Conservation (phyloP, 2,888 invertebrate species). For the Lasioglossum malachurum region DNA sequence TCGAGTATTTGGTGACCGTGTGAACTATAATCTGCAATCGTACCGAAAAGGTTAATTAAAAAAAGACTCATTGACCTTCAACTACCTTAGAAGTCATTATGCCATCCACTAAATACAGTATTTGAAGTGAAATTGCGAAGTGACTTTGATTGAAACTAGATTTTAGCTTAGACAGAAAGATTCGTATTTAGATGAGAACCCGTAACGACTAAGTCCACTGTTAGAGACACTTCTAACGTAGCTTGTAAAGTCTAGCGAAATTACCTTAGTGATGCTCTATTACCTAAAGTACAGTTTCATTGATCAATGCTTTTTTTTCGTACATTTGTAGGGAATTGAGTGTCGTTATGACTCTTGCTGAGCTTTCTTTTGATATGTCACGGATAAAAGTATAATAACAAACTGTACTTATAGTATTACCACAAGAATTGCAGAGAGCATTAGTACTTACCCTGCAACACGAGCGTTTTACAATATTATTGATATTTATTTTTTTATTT, state of each 20-base stretch:
- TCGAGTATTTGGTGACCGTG: background rate
- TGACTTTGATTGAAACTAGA: slow-evolving; percentile 69
- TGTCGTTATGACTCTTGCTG: slow-evolving; percentile 32
- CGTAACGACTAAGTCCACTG: slow-evolving; percentile 67
- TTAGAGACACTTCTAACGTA: slow-evolving; percentile 73
- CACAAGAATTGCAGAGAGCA: slow-evolving; percentile 41
- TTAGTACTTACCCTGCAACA: slow-evolving; percentile 50
- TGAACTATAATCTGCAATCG: slow-evolving; percentile 1
- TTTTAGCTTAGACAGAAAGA: slow-evolving; percentile 64
- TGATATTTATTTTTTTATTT: slow-evolving; percentile 63
- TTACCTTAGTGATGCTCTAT: slow-evolving; percentile 62
- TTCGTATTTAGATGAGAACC: slow-evolving; percentile 68
- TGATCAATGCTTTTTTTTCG: slow-evolving; percentile 45
- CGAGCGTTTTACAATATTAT: slow-evolving; percentile 70
- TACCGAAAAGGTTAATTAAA: slow-evolving; percentile 14
- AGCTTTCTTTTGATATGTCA: slow-evolving; percentile 43
- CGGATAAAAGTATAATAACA: slow-evolving; percentile 36
- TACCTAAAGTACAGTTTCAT: slow-evolving; percentile 53
- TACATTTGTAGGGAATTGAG: slow-evolving; percentile 44
- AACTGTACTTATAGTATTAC: slow-evolving; percentile 57
- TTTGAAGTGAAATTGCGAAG: slow-evolving; percentile 59
- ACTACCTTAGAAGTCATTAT: slow-evolving; percentile 64
- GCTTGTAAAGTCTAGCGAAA: slow-evolving; percentile 65
- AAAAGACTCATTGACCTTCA: slow-evolving; percentile 50
- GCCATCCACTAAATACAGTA: slow-evolving; percentile 72